Base-by-base conservation (phyloP, 1,140 invertebrate genomes). In the Aphelinus certus region DNA sequence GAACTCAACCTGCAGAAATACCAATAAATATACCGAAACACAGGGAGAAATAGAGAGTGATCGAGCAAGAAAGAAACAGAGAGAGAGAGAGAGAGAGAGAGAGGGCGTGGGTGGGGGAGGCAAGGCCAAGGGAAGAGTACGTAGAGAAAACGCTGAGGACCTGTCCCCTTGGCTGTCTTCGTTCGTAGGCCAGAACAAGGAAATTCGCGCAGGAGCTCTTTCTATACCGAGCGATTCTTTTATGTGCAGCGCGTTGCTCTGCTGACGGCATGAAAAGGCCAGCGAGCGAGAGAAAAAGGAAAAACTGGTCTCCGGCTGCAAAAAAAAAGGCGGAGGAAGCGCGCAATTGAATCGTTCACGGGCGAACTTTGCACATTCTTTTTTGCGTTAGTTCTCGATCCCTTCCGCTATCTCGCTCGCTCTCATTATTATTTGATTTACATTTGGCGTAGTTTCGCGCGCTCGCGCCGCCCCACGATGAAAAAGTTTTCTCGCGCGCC, bases 391-490 rank as follows among this genome's bases (percentile, higher is more conserved):
- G 69, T 46, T 63, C 65, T 56, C 48, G n/a, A 2, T 46, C n/a
- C 48, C 5, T 48, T 64, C 46, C 42, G 3, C 62, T 64, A 3
- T 49, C 45, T 64, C 55, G 57, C 7, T 10, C 43, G 7, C 57
- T 63, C 57, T 71, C 49, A 76, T 71, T 72, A 76, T 76, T 71
- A 71, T 71, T 76, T 68, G 75, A 76, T 70, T 76, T 72, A 72
- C 69, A 71, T 71, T 76, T 76, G 47, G 61, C 62, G 68, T 46
- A 3, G 57, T 70, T 53, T 72, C 47, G 43, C 46, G 1, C 46
- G 26, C 3, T 1, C 10, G n/a, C 7, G 58, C 42, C 72, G 26
- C 26, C 26, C 26, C 26, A 26, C 26, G 65, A 74, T 68, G 71
- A 74, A 74, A 74, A 74, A 63, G 4, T 73, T 74, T 56, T 49